Evolutionary conservation across 2,888 invertebrate species (phyloP), one percentile per base, ranked within the genome.

Genomic region (Scrobipalpa costella): DNA sequence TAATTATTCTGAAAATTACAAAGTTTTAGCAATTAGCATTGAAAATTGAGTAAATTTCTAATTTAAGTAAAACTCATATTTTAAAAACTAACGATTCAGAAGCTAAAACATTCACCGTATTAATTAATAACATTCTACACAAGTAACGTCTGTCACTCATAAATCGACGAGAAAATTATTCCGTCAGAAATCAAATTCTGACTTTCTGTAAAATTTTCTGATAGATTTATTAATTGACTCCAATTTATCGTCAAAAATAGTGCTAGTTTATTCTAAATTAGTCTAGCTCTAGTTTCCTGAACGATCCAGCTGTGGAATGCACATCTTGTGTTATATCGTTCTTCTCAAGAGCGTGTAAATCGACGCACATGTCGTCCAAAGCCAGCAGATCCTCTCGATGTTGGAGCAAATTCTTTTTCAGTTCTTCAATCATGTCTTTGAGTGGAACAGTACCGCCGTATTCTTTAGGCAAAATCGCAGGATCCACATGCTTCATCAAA

Each of bases 401-500:
- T 67, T 93, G 93, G 65, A 93, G 83, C 55, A 96, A 83, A 63
- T 93, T 93, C 44, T 90, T 85, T 78, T 96, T 96, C 68, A 96
- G 92, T 75, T 93, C 93, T 82, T 95, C 94, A 67, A 97, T 95
- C 96, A 98, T 97, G 61, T 96, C 95, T 34, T 92, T 92, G 61
- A 97, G 85, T 17, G 97, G 96, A 19, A 96, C 93, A 19, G 94
- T 94, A n/a, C 97, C 97, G 8, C 97, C 97, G 77, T 97, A 97
- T 84, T 98, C 97, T 81, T 95, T 95, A 0, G 97, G 97, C 68
- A 98, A 84, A 73, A 97, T 95, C 66, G 94, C 93, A 27, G 94
- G 93, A 78, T 96, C 94, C 7, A 97, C 92, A 71, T 94, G 93
- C 50, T 94, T 92, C 69, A 93, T 93, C 40, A 97, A 85, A n/a